These are phyloP conservation scores for Agelastica alni DNA, from an alignment of 2,888 invertebrate species.

Conservation along the genomic window DNA sequence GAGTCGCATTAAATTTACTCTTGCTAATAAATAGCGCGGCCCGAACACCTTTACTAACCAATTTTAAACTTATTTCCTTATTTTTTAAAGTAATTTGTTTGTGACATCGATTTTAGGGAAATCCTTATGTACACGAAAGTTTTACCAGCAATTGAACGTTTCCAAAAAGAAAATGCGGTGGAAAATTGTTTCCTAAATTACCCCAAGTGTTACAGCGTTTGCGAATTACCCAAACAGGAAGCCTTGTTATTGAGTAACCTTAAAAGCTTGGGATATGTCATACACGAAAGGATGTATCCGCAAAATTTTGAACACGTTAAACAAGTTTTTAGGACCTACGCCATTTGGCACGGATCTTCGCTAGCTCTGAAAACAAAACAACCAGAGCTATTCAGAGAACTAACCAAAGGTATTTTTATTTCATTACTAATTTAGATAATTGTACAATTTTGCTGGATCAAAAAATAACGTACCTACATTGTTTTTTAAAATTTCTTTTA, in stretches of 20 bases:
- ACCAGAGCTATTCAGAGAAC: constrained; percentile 32
- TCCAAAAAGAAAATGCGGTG: constrained; percentile 30
- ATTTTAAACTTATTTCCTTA: too few relatives aligned
- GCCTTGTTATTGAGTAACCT: constrained; percentile 42
- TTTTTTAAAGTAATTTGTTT: too few relatives aligned
- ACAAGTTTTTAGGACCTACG: constrained; percentile 37
- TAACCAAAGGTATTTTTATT: constrained; percentile 40
- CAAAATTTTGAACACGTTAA: constrained; percentile 45
- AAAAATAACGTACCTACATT: too few relatives aligned
- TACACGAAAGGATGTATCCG: constrained; percentile 39
- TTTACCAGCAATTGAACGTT: constrained; percentile 36
- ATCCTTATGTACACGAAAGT: constrained; percentile 39
- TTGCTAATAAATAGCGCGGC: too few relatives aligned
- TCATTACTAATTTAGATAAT: too few relatives aligned
- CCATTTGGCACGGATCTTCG: constrained; percentile 39
- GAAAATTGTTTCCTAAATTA: constrained; percentile 30
- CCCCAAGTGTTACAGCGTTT: constrained; percentile 40
- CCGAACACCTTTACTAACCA: too few relatives aligned
- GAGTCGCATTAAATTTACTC: too few relatives aligned
- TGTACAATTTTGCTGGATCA: too few relatives aligned
- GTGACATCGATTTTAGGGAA: constrained; percentile 27
- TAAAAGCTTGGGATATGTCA: constrained; percentile 37
- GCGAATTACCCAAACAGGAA: constrained; percentile 36
- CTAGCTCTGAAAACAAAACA: constrained; percentile 36
- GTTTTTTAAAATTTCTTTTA: too few relatives aligned